Evolutionary conservation across 2,797 vertebrate genomes (phyloP), one percentile per base, ranked within the genome.

Genomic region (Microcaecilia unicolor): DNA sequence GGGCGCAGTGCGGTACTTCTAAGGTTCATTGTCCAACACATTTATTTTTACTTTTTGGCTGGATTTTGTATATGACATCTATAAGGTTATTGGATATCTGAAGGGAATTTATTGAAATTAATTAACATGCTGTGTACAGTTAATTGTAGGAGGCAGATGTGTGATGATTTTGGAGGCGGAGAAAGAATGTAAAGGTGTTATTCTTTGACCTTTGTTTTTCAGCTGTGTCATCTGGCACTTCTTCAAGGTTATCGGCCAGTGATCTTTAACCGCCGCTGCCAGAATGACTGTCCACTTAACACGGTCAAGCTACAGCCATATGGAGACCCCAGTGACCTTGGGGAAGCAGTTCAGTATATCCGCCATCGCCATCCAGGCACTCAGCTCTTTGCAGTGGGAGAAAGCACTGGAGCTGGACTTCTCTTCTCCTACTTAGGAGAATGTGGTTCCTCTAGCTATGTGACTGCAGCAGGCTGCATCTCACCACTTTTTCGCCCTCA

Each of bases 361-460:
- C 80, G 85, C 18, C 77, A 83, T 51, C 57, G 83, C 10, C 84
- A 84, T 48, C 87, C 87, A 0, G 70, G 70, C 0, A 74, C 83
- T 6, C 64, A 76, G 15, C 71, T 90, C 28, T 89, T 85, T 8
- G 84, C 83, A 0, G 86, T 78, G 28, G 85, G 83, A 27, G 87
- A 90, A 65, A 81, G 86, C 70, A 87, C 80, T 0, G 86, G 87
- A 4, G 83, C 85, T 0, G 87, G 87, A 24, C 83, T 90, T 3
- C 81, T 90, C 19, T 72, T 90, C 26, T 88, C 87, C 9, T 89
- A 90, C 62, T 70, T 90, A 20, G 87, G 87, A 2, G 87, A 90
- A 56, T 89, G 87, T 6, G 87, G 87, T 7, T 89, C 86, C 1
- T 90, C 87, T 20, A 88, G 87, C 55, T 87, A 88, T 4, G 28